Conservation (phyloP, 2,797 vertebrate genomes). For the Micropoecilia bifurca region DNA sequence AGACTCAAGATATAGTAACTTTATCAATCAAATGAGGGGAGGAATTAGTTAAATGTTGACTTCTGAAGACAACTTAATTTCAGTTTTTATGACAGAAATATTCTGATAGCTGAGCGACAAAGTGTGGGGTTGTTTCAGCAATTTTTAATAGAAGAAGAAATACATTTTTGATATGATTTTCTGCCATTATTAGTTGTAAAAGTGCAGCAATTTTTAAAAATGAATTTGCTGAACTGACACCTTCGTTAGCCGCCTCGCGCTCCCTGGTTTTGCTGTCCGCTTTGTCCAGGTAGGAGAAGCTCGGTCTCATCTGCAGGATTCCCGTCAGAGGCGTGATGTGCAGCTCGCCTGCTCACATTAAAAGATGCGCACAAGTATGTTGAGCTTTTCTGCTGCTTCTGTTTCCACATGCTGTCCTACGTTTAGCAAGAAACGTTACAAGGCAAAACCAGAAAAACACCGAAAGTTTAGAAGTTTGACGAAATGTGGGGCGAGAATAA, state of each 20-base stretch:
- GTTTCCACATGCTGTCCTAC: no score
- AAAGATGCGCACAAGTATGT: no score
- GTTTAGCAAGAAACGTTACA: no score
- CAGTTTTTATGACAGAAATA: not conserved
- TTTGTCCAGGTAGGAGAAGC: conserved; percentile 96
- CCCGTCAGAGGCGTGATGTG: conserved; percentile 95
- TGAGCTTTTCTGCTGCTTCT: no score
- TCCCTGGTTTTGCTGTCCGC: conserved; percentile 94
- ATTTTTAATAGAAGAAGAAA: not conserved
- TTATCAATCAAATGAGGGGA: not conserved
- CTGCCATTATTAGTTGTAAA: not conserved
- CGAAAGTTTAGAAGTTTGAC: no score
- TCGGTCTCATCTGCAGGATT: conserved; percentile 96
- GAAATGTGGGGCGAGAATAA: no score
- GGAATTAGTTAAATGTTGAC: not conserved
- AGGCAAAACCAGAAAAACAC: no score
- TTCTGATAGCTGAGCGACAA: not conserved
- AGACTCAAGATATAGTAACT: not conserved
- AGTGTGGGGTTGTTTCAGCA: not conserved
- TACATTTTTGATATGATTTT: not conserved
- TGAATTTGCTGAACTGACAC: conserved; percentile 60
- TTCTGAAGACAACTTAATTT: not conserved
- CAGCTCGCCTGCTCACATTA: conserved; percentile 87
- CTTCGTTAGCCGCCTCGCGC: conserved; percentile 94
- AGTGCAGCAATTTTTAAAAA: not conserved